Base-by-base conservation (phyloP, 1,140 invertebrate genomes). In the Euwallacea fornicatus region DNA sequence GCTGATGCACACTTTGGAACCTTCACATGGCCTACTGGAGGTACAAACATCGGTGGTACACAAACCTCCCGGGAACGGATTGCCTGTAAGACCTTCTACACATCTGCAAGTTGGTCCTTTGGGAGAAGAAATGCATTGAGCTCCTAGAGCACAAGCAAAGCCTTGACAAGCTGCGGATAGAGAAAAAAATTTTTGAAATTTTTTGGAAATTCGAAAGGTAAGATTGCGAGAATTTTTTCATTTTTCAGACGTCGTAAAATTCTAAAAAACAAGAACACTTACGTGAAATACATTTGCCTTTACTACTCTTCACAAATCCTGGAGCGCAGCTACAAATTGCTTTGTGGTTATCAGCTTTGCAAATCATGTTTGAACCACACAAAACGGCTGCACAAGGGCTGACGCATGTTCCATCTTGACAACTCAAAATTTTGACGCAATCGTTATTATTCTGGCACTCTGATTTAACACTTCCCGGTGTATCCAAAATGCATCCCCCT, bases 101-200 rank as follows among this genome's bases (percentile, higher is more conserved):
- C 94, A 97, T 78, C 92, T 91, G 78, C 94, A 97, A 2, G 93
- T 94, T 11, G 93, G 92, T 21, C 93, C 94, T 44, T 88, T 85
- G 65, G 89, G 88, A 33, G 93, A 92, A n/a, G 93, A 90, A 64
- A 95, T 93, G 79, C 94, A 97, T 62, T 93, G 89, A 2, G 93
- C 93, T 75, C 91, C 92, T n/a, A 84, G 78, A 2, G 90, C 93
- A 79, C 94, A 97, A 44, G 89, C 86, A 72, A 92, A 88, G 50
- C 88, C 88, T 67, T 93, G 88, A 77, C 94, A 97, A 74, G 90
- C 90, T 91, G 76, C 3, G 55, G 55, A 58, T 42, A 44, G 55
- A 58, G 59, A 7, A 65, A 53, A 3, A 33, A 33, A 1, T 33
- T 33, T 33, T 33, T 33, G 1, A 33, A 33, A 33, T 33, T 33